Evolutionary conservation across 2,797 vertebrate genomes (phyloP).

Genomic region (Phoxinus dragarum): DNA sequence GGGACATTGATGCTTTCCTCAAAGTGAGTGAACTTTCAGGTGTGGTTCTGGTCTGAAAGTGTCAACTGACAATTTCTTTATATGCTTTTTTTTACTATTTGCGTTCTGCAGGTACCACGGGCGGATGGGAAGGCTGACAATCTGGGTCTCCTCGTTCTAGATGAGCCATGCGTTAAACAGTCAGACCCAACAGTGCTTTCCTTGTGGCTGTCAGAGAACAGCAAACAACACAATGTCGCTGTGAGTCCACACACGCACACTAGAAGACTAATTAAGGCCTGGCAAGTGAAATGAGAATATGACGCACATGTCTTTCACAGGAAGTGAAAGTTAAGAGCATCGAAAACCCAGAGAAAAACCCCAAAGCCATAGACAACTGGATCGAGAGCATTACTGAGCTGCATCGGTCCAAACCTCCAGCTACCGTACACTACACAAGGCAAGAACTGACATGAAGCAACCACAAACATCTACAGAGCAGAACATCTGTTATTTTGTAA

Average conservation of each 20-base stretch:
- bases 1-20: conserved; percentile 97
- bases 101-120: conserved; percentile 83
- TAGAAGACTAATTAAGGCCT: not conserved
- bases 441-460: conserved; percentile 54
- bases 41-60: not conserved
- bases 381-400: conserved; percentile 92
- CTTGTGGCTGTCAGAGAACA: conserved; percentile 92
- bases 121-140: conserved; percentile 85
- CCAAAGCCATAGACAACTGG: conserved; percentile 90
- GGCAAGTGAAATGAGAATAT: not conserved
- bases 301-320: conserved; percentile 69
- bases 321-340: conserved; percentile 92
- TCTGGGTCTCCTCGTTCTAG: conserved; percentile 89
- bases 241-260: conserved; percentile 67
- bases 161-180: conserved; percentile 93
- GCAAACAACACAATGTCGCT: conserved; percentile 86
- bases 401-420: conserved; percentile 90
- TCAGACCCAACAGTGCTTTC: conserved; percentile 93
- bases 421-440: conserved; percentile 89
- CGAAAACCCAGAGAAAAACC: conserved; percentile 85
- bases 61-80: not conserved
- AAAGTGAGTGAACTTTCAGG: conserved; percentile 78
- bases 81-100: not conserved
- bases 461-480: not conserved
- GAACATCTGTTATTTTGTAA: not conserved